Base-by-base conservation (phyloP, 30 jellyfish, hydroid and myxozoan species). In the Phacellophora camtschatica region DNA sequence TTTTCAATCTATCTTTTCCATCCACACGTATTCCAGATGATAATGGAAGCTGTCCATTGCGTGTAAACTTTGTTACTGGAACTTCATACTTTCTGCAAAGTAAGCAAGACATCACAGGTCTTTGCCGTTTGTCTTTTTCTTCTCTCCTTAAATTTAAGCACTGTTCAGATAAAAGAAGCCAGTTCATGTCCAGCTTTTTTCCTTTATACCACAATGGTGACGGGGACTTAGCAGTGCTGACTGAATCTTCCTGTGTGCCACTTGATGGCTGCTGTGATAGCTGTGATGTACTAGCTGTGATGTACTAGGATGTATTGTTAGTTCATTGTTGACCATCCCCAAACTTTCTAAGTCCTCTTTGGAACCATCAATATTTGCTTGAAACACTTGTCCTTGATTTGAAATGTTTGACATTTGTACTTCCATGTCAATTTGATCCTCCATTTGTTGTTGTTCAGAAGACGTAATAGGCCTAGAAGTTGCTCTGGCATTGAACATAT, bases 11-110 rank as follows among this genome's bases (percentile, higher is more conserved):
- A 41, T 78, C 73, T 54, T 74, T 81, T 51, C 78, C 78, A 69
- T 81, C 92, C 23, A 57, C 67, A 15, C 92, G 85, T 15, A 81
- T 51, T 32, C 81, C 85, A 66, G 37, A 18, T n/a, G 79, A 77
- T 13, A 81, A 36, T 27, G 92, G 85, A 31, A 81, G 83, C 61
- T 82, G 70, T 13, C 78, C 85, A 81, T 81, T 81, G 27, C 34
- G 54, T n/a, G 92, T 34, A 69, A 63, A 55, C 45, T 41, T 66
- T 66, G 19, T 69, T n/a, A 81, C 92, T 69, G 66, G 56, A 7
- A 12, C 25, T 57, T 81, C 92, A 42, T 81, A 81, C 59, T 81
- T 57, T 59, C 46, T 51, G 50, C 85, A 55, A 19, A 66, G 67
- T 59, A 50, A 11, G 36, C 85, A 81, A 22, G 78, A 61, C 57